Evolutionary conservation across 2,113 vertebrate genomes (phyloP).

Genomic region (Callipepla squamata): DNA sequence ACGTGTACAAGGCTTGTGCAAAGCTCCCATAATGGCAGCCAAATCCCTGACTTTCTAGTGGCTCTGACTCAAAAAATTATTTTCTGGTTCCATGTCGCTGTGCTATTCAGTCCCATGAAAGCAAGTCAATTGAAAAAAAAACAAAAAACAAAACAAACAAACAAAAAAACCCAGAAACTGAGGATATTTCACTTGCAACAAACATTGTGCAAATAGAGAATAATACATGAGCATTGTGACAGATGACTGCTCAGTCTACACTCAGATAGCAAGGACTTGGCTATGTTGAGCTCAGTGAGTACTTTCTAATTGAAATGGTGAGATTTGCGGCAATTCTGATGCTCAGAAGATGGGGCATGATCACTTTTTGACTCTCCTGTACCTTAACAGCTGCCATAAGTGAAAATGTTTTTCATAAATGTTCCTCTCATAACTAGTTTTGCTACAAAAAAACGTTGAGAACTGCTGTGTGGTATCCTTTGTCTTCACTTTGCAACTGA

Average conservation of each 20-base stretch:
- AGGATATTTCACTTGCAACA: background rate
- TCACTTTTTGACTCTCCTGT: background rate
- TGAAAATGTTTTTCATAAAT: background rate
- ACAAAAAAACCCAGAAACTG: background rate
- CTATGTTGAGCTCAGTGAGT: background rate
- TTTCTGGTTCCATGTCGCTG: background rate
- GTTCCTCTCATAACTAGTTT: background rate
- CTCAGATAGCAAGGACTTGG: background rate
- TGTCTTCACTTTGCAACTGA: too few species aligned
- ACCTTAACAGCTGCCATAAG: background rate
- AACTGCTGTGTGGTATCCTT: background rate
- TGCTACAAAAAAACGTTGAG: background rate
- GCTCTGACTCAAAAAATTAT: background rate
- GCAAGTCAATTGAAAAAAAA: background rate
- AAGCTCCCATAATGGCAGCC: background rate
- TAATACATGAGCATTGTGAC: fast-evolving
- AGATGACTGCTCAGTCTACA: background rate
- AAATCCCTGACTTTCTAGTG: background rate
- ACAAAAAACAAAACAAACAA: background rate
- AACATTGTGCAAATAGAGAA: background rate
- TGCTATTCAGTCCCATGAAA: background rate
- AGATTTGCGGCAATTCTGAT: background rate
- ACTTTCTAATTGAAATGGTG: background rate
- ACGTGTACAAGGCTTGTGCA: background rate
- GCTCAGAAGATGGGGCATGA: background rate